These are phyloP conservation scores for Cynocephalus volans DNA, from an alignment of 2,113 vertebrate genomes.

Conservation along the genomic window DNA sequence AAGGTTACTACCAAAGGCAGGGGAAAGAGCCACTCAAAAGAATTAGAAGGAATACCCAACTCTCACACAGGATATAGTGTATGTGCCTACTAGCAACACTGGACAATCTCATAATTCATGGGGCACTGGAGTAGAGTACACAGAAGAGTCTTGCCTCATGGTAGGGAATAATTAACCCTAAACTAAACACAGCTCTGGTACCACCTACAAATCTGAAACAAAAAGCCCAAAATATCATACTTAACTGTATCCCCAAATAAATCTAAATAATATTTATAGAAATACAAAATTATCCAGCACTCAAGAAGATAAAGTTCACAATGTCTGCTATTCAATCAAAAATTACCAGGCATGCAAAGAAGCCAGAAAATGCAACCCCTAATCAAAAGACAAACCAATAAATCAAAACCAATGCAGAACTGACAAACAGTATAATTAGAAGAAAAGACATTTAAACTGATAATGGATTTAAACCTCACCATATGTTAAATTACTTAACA, in stretches of 20 bases:
- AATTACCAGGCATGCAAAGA: neutral
- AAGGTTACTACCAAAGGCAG: neutral
- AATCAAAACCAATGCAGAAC: neutral
- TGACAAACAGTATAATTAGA: neutral
- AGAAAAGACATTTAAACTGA: conserved; percentile 30
- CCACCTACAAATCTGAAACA: neutral
- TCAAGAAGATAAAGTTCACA: neutral
- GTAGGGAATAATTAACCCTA: neutral
- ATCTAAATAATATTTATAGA: conserved; percentile 22
- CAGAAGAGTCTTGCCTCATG: neutral
- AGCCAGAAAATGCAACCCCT: neutral
- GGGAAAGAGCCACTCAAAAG: neutral
- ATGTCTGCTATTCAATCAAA: neutral
- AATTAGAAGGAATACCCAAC: neutral
- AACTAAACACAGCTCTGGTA: neutral
- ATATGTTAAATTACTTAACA: neutral
- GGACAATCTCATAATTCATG: neutral
- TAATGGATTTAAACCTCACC: neutral
- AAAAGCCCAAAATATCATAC: neutral
- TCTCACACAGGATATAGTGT: neutral
- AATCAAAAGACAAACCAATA: conserved; percentile 12
- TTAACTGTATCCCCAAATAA: neutral
- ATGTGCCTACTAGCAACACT: neutral
- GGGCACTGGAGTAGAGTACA: neutral
- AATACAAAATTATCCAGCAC: neutral